Evolutionary conservation across 2,113 vertebrate genomes (phyloP), one percentile per base, ranked within the genome.

Genomic region (Galemys pyrenaicus): DNA sequence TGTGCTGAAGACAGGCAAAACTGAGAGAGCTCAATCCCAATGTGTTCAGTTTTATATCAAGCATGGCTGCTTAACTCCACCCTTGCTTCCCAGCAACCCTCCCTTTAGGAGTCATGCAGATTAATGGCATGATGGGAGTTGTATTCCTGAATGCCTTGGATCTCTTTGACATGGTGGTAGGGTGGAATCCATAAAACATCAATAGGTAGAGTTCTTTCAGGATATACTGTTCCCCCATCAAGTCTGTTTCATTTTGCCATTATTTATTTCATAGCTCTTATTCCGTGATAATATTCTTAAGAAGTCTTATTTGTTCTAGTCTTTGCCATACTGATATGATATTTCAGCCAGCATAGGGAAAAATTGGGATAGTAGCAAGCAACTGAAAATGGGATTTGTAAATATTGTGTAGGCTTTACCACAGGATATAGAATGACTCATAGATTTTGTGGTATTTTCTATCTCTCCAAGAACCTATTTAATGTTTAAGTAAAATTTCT

Each of bases 401-500:
- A 87, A 56, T 78, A 87, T 9, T 32, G 30, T 10, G n/a, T 54
- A 17, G 56, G 75, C 37, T 85, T 6, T 77, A 26, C 32, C 51
- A 20, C 13, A 83, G 9, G n/a, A 58, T 51, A 28, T 4, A 56
- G 15, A 56, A 39, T 28, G 37, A 49, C 51, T 81, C 30, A 15
- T 44, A 19, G 15, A 22, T 89, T 86, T 75, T 91, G 11, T 56
- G 6, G 30, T 37, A 17, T 62, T 62, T 68, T 70, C 44, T 79
- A 16, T 62, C 1, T 94, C 44, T 95, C 44, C 54, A 17, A 15
- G 68, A 92, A 81, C 19, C 32, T 64, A 0, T 20, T 41, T 62
- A n/a, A 80, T 89, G 13, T 91, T 81, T 80, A 94, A 80, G 51
- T 32, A 41, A 91, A 22, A 56, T 5, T 64, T 70, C 56, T 92